A percentile compares a stretch with the other conserved stretches of the same genome.
Evolutionary conservation across 53 echinoderm and acorn worm species (phyloP).

Genomic region (Luidia sarsii): DNA sequence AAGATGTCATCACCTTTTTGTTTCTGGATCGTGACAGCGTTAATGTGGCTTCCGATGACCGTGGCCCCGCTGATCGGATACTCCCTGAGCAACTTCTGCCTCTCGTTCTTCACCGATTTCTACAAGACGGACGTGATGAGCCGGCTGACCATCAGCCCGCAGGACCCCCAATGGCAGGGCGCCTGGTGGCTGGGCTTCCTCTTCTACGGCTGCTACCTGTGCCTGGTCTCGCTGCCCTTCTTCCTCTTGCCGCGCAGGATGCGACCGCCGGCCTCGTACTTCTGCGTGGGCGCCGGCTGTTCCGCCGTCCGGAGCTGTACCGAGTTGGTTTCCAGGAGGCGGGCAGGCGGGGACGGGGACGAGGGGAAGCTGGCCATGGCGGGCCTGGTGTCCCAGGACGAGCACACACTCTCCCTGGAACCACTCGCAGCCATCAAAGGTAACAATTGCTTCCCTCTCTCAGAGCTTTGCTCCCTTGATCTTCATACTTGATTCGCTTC

Average conservation of each 20-base stretch:
- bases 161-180: conserved; percentile 81
- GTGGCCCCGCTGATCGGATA: conserved; percentile 44
- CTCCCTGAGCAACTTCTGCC: conserved; percentile 44
- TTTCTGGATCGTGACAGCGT: too few relatives aligned
- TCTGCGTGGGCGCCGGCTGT: neutral
- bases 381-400: neutral
- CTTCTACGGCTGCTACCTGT: conserved; percentile 54
- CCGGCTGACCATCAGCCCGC: conserved; percentile 20
- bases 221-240: conserved; percentile 61
- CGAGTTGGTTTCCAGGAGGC: too few relatives aligned
- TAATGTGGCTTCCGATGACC: conserved; percentile 19
- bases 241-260: conserved; percentile 74
- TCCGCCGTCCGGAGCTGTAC: too few relatives aligned
- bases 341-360: neutral
- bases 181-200: conserved; percentile 94
- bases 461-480: too few relatives aligned
- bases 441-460: neutral
- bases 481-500: too few relatives aligned
- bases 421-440: conserved; percentile 2
- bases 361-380: neutral
- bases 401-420: neutral
- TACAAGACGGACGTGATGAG: conserved; percentile 37
- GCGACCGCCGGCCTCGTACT: neutral
- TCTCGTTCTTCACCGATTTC: conserved; percentile 62
- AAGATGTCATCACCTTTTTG: too few relatives aligned